Conservation (phyloP, 2,888 invertebrate species). For the Caenorhabditis sp. region DNA sequence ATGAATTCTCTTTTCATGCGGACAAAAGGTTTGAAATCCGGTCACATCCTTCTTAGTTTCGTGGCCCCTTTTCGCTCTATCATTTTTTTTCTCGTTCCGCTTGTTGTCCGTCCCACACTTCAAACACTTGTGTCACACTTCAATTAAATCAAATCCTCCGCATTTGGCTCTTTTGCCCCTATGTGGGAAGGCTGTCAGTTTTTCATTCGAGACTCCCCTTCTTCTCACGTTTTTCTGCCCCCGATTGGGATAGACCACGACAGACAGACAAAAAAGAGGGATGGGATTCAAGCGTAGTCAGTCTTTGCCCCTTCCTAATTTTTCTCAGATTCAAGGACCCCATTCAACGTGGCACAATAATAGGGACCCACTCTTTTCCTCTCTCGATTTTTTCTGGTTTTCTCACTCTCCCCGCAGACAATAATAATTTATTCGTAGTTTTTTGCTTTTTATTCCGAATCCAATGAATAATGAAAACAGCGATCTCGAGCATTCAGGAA, state of each 20-base stretch:
- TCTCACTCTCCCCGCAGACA: slow-evolving; percentile 20
- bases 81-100: slow-evolving; percentile 31
- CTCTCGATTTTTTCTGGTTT: not conserved
- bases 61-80: slow-evolving; percentile 11
- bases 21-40: slow-evolving; percentile 23
- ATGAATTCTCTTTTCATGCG: slow-evolving; percentile 8
- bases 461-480: slow-evolving; percentile 50
- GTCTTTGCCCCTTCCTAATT: slow-evolving; percentile 14
- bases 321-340: not conserved
- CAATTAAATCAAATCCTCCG: slow-evolving; percentile 61
- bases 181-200: slow-evolving; percentile 39
- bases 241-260: not conserved
- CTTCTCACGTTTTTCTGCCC: slow-evolving; percentile 8
- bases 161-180: slow-evolving; percentile 42
- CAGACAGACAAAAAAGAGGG: not conserved
- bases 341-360: slow-evolving; percentile 1
- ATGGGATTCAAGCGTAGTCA: slow-evolving; percentile 10
- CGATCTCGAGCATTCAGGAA: slow-evolving; percentile 9
- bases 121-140: slow-evolving; percentile 63
- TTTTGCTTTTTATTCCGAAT: slow-evolving; percentile 41
- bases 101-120: slow-evolving; percentile 42
- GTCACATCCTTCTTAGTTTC: slow-evolving; percentile 2
- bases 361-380: slow-evolving; percentile 1
- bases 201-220: slow-evolving; percentile 24
- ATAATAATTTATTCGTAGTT: slow-evolving; percentile 62